Evolutionary conservation across 2,888 invertebrate species (phyloP).

Genomic region (Megamerina dolium): DNA sequence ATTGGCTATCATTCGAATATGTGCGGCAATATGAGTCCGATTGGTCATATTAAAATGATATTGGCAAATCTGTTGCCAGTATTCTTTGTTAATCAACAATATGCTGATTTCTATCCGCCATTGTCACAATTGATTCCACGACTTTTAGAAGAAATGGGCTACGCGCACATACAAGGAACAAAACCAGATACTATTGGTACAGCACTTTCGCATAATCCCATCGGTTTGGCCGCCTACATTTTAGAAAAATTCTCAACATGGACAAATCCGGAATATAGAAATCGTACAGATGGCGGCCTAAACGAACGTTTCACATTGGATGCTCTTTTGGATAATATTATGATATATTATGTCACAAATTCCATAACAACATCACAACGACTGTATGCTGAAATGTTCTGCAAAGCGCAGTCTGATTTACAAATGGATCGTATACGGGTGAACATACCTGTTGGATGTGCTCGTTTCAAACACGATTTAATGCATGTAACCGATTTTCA

Average conservation of each 20-base stretch:
- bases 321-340: constrained; percentile 62
- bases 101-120: constrained; percentile 51
- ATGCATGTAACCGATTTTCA: constrained; percentile 55
- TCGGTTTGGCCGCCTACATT: constrained; percentile 82
- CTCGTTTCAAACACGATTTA: constrained; percentile 67
- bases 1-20: constrained; percentile 61
- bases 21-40: constrained; percentile 47
- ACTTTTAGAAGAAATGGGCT: constrained; percentile 53
- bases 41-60: constrained; percentile 41
- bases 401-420: constrained; percentile 23
- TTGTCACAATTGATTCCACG: constrained; percentile 25
- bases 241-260: constrained; percentile 77
- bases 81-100: constrained; percentile 53
- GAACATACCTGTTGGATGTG: constrained; percentile 65
- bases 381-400: constrained; percentile 60
- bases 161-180: constrained; percentile 74
- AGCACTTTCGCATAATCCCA: constrained; percentile 54
- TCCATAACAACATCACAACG: constrained; percentile 67
- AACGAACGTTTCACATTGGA: constrained; percentile 54
- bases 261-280: constrained; percentile 55
- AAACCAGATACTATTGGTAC: constrained; percentile 81
- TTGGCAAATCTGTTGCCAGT: constrained; percentile 55
- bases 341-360: constrained; percentile 73
- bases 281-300: constrained; percentile 61
- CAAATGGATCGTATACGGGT: constrained; percentile 53